These are phyloP conservation scores for Tenthredo notha DNA, from an alignment of 2,888 invertebrate species.

Conservation along the genomic window DNA sequence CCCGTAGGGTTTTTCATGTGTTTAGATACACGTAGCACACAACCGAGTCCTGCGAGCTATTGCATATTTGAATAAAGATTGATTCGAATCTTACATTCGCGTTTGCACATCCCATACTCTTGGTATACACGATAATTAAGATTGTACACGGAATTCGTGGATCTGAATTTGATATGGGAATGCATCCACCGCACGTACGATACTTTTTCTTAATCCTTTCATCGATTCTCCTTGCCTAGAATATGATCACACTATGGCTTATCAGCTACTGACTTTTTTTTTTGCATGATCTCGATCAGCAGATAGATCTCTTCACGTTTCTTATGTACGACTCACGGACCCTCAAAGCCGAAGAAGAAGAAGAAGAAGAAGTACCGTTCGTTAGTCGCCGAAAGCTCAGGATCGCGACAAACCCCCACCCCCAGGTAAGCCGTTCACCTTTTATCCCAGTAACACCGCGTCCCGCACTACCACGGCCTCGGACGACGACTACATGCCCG, in stretches of 20 bases:
- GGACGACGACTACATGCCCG: slow-evolving; percentile 47
- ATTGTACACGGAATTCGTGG: background rate
- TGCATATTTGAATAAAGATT: slow-evolving; percentile 28
- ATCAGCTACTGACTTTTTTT: slow-evolving; percentile 20
- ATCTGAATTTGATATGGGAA: background rate
- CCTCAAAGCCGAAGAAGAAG: slow-evolving; percentile 36
- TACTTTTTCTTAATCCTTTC: background rate
- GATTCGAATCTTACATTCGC: background rate
- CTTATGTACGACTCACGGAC: background rate
- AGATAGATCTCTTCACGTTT: slow-evolving; percentile 5
- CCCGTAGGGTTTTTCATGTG: slow-evolving; percentile 8
- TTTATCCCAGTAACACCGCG: slow-evolving; percentile 78
- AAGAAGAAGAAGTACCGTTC: slow-evolving; percentile 50
- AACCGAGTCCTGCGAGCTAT: background rate
- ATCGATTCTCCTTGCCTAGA: background rate
- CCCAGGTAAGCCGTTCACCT: slow-evolving; percentile 76
- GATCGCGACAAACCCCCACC: slow-evolving; percentile 51
- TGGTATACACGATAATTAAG: background rate
- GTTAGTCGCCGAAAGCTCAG: slow-evolving; percentile 50
- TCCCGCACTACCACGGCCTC: slow-evolving; percentile 61
- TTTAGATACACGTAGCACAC: background rate
- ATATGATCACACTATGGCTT: background rate
- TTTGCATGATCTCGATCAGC: background rate
- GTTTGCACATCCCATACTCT: background rate
- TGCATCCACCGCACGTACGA: background rate